A percentile compares a stretch with the other conserved stretches of the same genome.
These are phyloP conservation scores for Salvelinus sp. DNA, from an alignment of 2,113 vertebrate genomes.

Conservation along the genomic window DNA sequence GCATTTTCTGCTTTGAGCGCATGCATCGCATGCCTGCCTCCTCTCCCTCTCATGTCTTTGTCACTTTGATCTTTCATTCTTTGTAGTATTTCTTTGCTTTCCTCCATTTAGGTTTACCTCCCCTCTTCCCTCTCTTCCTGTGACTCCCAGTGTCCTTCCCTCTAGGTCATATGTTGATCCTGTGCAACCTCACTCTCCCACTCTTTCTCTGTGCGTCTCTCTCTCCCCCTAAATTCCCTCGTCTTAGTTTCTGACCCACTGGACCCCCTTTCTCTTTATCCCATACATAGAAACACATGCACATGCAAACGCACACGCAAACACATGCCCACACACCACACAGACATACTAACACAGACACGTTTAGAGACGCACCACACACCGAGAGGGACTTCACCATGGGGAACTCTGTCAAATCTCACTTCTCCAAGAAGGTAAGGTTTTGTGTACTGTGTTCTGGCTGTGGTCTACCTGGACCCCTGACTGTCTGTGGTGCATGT, in stretches of 20 bases:
- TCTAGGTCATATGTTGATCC: conserved; percentile 24
- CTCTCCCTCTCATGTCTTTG: conserved; percentile 31
- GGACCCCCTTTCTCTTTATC: conserved; percentile 66
- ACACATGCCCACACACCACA: conserved; percentile 47
- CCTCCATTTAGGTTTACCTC: conserved; percentile 72
- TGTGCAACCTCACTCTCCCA: conserved; percentile 10
- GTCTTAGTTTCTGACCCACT: conserved; percentile 77
- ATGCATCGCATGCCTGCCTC: conserved; percentile 67
- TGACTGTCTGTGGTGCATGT: conserved; percentile 53
- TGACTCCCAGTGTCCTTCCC: conserved; percentile 35
- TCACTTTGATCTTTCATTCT: conserved; percentile 41
- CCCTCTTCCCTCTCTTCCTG: conserved; percentile 11
- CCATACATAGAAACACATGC: conserved; percentile 64
- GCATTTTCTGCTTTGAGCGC: conserved; percentile 62
- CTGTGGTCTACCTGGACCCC: conserved; percentile 30
- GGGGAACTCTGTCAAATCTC: conserved; percentile 98
- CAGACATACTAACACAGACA: conserved; percentile 48
- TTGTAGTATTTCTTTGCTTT: conserved; percentile 71
- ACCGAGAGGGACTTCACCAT: conserved; percentile 75
- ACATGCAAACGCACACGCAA: conserved; percentile 66
- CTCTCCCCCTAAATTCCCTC: conserved; percentile 69
- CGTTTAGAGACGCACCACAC: conserved; percentile 60
- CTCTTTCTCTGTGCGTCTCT: conserved; percentile 29
- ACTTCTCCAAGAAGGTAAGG: conserved; percentile 96
- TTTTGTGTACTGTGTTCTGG: conserved; percentile 36